A percentile compares a stretch with the other conserved stretches of the same genome.
phyloP scores from a whole-genome alignment of 2,888 invertebrate species.

The Latheticus oryzae region DNA sequence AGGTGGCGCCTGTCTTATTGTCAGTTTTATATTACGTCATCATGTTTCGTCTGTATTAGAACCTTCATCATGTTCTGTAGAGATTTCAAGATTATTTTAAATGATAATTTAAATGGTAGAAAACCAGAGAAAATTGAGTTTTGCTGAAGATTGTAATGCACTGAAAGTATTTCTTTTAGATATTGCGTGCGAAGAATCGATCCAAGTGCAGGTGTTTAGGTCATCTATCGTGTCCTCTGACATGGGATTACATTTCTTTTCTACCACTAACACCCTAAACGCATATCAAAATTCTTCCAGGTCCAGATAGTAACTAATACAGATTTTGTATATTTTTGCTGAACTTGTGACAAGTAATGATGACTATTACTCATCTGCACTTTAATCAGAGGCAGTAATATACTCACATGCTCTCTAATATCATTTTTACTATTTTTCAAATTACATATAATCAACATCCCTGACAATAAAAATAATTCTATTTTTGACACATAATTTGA shows the following conservation, averaged over 20 bases:
- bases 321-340: slow-evolving; percentile 17
- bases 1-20: slow-evolving; percentile 64
- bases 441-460: too few species aligned
- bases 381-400: too few species aligned
- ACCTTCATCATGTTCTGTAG: slow-evolving; percentile 42
- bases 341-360: too few species aligned
- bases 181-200: slow-evolving; percentile 61
- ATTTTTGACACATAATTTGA: slow-evolving; percentile 1
- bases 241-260: slow-evolving; percentile 60
- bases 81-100: slow-evolving; percentile 14
- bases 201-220: slow-evolving; percentile 60
- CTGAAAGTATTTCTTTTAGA: slow-evolving; percentile 15
- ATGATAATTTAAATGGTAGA: neutral
- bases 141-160: slow-evolving; percentile 12
- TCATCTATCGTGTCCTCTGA: slow-evolving; percentile 63
- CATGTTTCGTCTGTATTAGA: slow-evolving; percentile 51
- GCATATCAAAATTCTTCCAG: slow-evolving; percentile 49
- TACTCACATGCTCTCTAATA: too few species aligned
- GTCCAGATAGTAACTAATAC: slow-evolving; percentile 21
- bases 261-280: slow-evolving; percentile 49
- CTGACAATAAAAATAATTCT: too few species aligned
- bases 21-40: slow-evolving; percentile 57
- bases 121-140: too few species aligned
- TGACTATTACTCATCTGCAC: too few species aligned
- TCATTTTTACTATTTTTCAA: too few species aligned